These are phyloP conservation scores for Bellardia bayeri DNA, from an alignment of 2,888 invertebrate genomes.

Conservation along the genomic window DNA sequence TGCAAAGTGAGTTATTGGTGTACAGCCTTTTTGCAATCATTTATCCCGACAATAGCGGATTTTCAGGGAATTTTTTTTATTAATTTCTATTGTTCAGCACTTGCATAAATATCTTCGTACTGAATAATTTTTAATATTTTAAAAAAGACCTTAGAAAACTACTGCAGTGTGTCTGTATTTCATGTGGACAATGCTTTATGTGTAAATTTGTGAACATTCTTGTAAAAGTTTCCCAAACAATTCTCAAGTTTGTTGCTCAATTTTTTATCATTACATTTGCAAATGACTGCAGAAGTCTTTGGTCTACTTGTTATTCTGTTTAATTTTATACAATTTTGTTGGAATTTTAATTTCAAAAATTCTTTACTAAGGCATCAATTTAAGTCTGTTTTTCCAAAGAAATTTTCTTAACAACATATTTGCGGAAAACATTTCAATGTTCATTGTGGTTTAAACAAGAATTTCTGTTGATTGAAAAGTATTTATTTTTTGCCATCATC, in stretches of 20 bases:
- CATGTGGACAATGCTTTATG: too few relatives aligned
- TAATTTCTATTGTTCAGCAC: too few relatives aligned
- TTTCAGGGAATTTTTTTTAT: too few relatives aligned
- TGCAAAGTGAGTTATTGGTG: too few relatives aligned
- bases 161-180: too few relatives aligned
- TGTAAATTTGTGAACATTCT: background rate
- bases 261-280: background rate
- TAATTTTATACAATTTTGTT: background rate
- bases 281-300: background rate
- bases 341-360: background rate
- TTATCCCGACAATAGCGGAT: too few relatives aligned
- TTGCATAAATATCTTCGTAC: too few relatives aligned
- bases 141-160: too few relatives aligned
- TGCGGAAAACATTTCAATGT: slow-evolving; percentile 6
- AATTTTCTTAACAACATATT: background rate
- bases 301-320: slow-evolving; percentile 4
- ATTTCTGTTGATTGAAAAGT: slow-evolving; percentile 27
- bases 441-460: slow-evolving; percentile 21
- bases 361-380: slow-evolving; percentile 5
- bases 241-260: slow-evolving; percentile 21
- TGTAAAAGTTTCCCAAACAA: background rate
- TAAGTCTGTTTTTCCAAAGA: background rate
- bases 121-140: too few relatives aligned
- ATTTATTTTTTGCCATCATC: background rate
- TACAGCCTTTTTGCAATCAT: too few relatives aligned